phyloP scores from a whole-genome alignment of 2,888 invertebrate species.

The Tortricodes alternella region DNA sequence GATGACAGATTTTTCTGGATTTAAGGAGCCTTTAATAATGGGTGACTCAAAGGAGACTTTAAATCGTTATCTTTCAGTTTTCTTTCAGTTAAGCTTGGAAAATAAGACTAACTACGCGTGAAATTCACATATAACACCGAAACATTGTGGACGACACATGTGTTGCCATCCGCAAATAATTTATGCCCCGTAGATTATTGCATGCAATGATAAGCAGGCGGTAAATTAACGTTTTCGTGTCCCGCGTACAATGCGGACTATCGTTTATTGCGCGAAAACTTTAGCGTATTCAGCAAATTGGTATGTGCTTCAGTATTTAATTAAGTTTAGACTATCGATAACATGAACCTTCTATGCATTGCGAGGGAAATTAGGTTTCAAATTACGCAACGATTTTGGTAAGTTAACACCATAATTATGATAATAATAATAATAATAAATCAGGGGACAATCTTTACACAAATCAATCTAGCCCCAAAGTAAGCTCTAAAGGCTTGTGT shows the following conservation, averaged over 20 bases:
- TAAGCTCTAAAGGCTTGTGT: too few relatives aligned
- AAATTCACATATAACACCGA: conserved; percentile 29
- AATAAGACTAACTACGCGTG: conserved; percentile 1
- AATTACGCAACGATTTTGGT: too few relatives aligned
- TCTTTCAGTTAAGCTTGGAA: background rate
- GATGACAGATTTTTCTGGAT: background rate
- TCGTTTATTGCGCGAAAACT: conserved; percentile 19
- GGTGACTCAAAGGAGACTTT: too few relatives aligned
- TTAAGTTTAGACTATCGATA: background rate
- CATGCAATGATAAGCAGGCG: conserved; percentile 35
- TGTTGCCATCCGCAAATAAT: conserved; percentile 39
- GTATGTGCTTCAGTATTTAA: background rate
- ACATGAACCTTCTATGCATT: too few relatives aligned
- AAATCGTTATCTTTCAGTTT: too few relatives aligned
- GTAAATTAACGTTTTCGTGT: conserved; percentile 30
- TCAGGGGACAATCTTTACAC: too few relatives aligned
- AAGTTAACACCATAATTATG: too few relatives aligned
- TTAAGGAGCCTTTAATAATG: too few relatives aligned
- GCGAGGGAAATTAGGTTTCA: too few relatives aligned
- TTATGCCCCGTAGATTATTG: conserved; percentile 40
- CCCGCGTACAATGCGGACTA: conserved; percentile 12
- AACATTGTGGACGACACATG: conserved; percentile 34
- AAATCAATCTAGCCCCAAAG: too few relatives aligned
- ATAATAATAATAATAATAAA: too few relatives aligned
- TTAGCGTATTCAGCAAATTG: background rate